Percentiles rank a stretch among this genome's conserved stretches.
Evolutionary conservation across 2,113 vertebrate species (phyloP).

Genomic region (Deroptyus accipitrinus): DNA sequence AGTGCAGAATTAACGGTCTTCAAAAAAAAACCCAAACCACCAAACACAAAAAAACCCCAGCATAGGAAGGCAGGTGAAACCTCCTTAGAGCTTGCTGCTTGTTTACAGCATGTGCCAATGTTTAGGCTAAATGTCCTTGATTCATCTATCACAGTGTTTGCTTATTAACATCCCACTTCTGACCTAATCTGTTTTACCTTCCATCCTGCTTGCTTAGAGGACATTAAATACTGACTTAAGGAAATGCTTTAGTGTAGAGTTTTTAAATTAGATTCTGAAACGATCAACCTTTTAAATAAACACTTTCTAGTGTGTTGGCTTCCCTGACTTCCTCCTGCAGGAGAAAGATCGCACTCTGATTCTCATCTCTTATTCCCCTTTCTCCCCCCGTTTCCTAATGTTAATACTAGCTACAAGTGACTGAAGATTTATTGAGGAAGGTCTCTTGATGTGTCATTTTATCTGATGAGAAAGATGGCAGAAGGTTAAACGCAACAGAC

Average conservation of each 20-base stretch:
- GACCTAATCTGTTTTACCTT: neutral
- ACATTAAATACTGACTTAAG: neutral
- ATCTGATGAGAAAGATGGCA: neutral
- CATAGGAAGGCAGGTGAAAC: neutral
- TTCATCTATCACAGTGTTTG: neutral
- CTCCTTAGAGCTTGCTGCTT: neutral
- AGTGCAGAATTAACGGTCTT: neutral
- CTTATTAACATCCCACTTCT: neutral
- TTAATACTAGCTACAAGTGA: neutral
- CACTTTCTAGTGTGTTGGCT: neutral
- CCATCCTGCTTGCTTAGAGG: neutral
- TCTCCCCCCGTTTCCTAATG: neutral
- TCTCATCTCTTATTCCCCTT: neutral
- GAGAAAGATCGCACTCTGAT: neutral
- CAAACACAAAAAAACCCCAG: neutral
- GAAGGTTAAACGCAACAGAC: neutral
- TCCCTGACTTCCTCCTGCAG: neutral
- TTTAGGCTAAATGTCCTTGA: neutral
- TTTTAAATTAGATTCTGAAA: conserved; percentile 19
- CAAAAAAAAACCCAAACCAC: neutral
- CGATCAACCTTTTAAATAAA: neutral
- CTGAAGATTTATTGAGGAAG: neutral
- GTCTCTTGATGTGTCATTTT: neutral
- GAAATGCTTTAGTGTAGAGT: neutral
- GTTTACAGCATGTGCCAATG: neutral